phyloP scores from a whole-genome alignment of 2,797 vertebrate genomes.

The Tiaroga cobitis region DNA sequence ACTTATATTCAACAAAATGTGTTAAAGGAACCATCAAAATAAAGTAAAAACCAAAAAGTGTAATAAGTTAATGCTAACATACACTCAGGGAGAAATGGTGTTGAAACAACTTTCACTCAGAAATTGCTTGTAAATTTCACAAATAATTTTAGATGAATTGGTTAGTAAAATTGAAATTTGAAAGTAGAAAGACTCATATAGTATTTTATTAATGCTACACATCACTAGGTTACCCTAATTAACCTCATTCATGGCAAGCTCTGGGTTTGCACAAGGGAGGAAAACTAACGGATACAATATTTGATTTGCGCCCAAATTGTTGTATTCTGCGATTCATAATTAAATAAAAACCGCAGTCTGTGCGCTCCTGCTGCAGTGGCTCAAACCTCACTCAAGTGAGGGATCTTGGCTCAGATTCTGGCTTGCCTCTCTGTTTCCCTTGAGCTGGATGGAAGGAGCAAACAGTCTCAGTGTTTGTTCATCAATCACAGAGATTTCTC shows the following conservation, averaged over 20 bases:
- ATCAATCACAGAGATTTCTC: conserved; percentile 48
- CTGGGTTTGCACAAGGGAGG: not conserved
- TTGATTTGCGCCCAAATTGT: not conserved
- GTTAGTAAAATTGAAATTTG: not conserved
- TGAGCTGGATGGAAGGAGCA: conserved; percentile 47
- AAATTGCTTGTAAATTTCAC: not conserved
- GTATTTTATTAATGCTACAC: not conserved
- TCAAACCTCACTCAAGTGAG: conserved; percentile 18
- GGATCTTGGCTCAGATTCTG: conserved; percentile 39
- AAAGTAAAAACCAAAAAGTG: too few relatives aligned
- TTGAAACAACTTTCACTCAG: too few relatives aligned
- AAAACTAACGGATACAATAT: not conserved
- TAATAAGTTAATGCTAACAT: too few relatives aligned
- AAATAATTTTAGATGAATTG: not conserved
- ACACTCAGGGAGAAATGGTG: too few relatives aligned
- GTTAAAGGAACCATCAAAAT: too few relatives aligned
- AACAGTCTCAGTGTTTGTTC: conserved; percentile 48
- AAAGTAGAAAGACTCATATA: too few relatives aligned
- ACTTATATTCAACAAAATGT: too few relatives aligned
- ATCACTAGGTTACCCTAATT: not conserved
- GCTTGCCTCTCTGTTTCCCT: conserved; percentile 29
- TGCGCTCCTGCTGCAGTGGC: not conserved
- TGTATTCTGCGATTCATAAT: not conserved
- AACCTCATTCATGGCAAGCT: not conserved
- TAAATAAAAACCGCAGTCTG: conserved; percentile 2